A percentile compares a stretch with the other conserved stretches of the same genome.
Conservation (phyloP, 2,797 vertebrate genomes). For the Benthosema pterotum region DNA sequence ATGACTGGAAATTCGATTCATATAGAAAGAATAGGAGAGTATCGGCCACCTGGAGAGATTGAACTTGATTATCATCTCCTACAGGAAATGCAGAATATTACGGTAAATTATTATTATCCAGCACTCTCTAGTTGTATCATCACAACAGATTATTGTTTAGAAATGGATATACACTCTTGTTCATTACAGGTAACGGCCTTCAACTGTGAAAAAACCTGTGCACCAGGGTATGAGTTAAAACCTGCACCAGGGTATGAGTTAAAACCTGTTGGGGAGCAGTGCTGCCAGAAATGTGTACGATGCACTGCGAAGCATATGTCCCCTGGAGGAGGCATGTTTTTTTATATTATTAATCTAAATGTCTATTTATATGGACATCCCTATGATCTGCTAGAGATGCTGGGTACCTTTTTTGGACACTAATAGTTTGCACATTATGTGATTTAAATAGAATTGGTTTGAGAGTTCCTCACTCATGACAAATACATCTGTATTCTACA, state of each 20-base stretch:
- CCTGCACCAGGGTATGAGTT: constrained; percentile 36
- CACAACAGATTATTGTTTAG: not conserved
- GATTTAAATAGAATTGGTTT: not conserved
- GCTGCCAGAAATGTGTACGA: constrained; percentile 45
- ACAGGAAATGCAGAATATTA: not conserved
- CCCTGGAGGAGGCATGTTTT: constrained; percentile 24
- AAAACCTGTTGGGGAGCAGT: not conserved
- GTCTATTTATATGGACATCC: too few relatives aligned
- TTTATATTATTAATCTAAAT: not conserved
- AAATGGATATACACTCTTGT: not conserved
- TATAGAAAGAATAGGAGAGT: constrained; percentile 50
- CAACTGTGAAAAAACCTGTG: constrained; percentile 61
- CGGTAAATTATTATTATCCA: constrained; percentile 27
- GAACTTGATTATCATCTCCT: not conserved
- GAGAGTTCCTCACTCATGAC: not conserved
- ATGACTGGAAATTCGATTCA: not conserved
- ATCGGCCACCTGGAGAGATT: constrained; percentile 25
- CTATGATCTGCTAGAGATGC: too few relatives aligned
- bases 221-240: constrained; percentile 36
- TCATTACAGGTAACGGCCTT: constrained; percentile 41
- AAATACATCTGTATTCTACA: not conserved
- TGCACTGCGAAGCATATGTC: constrained; percentile 45
- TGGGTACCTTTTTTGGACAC: too few relatives aligned
- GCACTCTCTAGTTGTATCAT: not conserved
- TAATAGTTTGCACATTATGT: too few relatives aligned